Evolutionary conservation across 2,113 vertebrate genomes (phyloP), one percentile per base, ranked within the genome.

Genomic region (Empidonax traillii): DNA sequence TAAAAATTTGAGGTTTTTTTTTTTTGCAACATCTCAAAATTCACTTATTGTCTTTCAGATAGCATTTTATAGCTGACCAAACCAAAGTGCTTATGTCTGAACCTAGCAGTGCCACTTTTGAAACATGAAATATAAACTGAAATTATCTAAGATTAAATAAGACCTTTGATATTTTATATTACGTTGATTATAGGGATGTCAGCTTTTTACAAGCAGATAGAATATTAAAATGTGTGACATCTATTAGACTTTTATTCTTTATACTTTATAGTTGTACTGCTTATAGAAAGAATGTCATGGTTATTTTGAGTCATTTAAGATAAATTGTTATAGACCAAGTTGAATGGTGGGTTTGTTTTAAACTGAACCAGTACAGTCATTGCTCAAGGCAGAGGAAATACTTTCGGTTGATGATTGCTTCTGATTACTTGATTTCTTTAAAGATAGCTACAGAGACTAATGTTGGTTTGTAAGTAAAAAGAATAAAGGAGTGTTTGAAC

Each of bases 351-450:
- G 39, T 91, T 96, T 96, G 90, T 97, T 97, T 73, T 94, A 78
- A 92, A 92, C 82, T 93, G 90, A 96, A 88, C 67, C 71, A 86
- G 82, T 86, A 92, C 88, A 94, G 85, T 95, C 81, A 51, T 97
- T 83, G 87, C 94, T 97, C 73, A 90, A 76, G 96, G 92, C 82
- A 67, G 76, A 96, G 96, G 95, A 97, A 93, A 81, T 96, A 93
- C 94, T 94, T 92, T 91, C 94, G 75, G 49, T 63, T 82, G 86
- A 76, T 88, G 85, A 93, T 96, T 95, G 93, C 80, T 91, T 87
- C 87, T 91, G 97, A 96, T 93, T 84, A 76, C 71, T 89, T 33
- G 66, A 85, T 94, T 91, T 94, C 79, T 96, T 97, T 96, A 86
- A 90, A 92, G 96, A 95, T 85, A 84, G 76, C 88, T 87, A 23